These are phyloP conservation scores for Syrmaticus mikado DNA, from an alignment of 2,113 vertebrate species.

Conservation along the genomic window DNA sequence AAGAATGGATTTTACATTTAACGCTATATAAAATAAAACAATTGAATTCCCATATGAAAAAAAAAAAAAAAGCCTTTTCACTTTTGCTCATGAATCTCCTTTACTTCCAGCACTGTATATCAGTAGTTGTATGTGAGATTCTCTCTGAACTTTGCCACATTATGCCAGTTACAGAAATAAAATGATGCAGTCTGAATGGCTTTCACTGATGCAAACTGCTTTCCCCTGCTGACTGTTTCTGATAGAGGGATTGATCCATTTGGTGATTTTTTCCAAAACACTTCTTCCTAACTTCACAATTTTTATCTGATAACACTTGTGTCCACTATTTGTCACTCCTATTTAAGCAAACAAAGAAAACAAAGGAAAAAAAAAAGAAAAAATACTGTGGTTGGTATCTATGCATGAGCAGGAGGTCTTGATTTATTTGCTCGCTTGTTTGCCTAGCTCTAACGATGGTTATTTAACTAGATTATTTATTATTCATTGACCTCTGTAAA, in stretches of 20 bases:
- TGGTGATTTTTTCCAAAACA: background rate
- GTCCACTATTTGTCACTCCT: background rate
- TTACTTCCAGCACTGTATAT: background rate
- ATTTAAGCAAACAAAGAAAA: background rate
- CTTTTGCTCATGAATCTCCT: background rate
- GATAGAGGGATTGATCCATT: background rate
- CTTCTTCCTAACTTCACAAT: background rate
- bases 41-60: background rate
- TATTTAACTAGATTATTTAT: slow-evolving; percentile 32
- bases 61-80: background rate
- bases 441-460: background rate
- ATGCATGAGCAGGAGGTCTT: background rate
- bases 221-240: background rate
- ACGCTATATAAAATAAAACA: background rate
- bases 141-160: background rate
- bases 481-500: slow-evolving; percentile 14
- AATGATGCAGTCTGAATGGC: background rate
- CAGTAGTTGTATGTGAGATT: background rate
- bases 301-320: background rate
- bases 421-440: slow-evolving; percentile 17
- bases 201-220: background rate
- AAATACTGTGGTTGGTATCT: background rate
- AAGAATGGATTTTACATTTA: background rate
- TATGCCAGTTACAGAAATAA: background rate
- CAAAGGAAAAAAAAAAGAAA: background rate